A percentile compares a stretch with the other conserved stretches of the same genome.
These are phyloP conservation scores for Psammodynastes pulverulentus DNA, from an alignment of 2,113 vertebrate genomes.

Conservation along the genomic window DNA sequence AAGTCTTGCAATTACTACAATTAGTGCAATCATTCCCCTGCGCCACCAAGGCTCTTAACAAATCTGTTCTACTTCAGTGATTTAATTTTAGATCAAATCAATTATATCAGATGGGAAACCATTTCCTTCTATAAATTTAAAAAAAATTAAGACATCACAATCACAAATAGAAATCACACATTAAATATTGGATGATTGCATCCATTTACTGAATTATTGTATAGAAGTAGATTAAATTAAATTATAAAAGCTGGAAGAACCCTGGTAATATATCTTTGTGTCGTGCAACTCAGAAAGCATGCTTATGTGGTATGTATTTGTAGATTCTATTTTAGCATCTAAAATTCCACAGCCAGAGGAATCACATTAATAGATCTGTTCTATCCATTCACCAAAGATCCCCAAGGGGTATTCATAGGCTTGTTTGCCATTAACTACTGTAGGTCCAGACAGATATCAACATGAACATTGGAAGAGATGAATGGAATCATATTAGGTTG, in stretches of 20 bases:
- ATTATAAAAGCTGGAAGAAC: background rate
- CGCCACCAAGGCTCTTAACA: too few species aligned
- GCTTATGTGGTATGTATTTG: background rate
- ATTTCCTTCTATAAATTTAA: constrained; percentile 41
- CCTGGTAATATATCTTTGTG: background rate
- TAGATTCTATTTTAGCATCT: background rate
- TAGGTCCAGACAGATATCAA: background rate
- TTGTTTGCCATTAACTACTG: background rate
- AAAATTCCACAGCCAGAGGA: background rate
- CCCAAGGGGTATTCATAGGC: background rate
- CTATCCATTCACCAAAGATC: background rate
- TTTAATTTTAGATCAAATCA: constrained; percentile 43
- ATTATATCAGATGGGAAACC: constrained; percentile 54
- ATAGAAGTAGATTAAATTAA: background rate
- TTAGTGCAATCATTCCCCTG: too few species aligned
- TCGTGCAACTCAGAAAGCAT: background rate
- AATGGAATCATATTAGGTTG: background rate
- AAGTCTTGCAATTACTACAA: too few species aligned
- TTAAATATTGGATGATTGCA: constrained; percentile 46
- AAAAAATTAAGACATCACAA: constrained; percentile 40
- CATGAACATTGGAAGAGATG: background rate
- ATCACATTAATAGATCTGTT: background rate
- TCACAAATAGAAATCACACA: background rate
- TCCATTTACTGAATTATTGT: constrained; percentile 24
- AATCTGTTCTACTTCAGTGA: constrained; percentile 65